phyloP scores from a whole-genome alignment of 2,797 vertebrate species.

The Ctenopoma kingsleyae region DNA sequence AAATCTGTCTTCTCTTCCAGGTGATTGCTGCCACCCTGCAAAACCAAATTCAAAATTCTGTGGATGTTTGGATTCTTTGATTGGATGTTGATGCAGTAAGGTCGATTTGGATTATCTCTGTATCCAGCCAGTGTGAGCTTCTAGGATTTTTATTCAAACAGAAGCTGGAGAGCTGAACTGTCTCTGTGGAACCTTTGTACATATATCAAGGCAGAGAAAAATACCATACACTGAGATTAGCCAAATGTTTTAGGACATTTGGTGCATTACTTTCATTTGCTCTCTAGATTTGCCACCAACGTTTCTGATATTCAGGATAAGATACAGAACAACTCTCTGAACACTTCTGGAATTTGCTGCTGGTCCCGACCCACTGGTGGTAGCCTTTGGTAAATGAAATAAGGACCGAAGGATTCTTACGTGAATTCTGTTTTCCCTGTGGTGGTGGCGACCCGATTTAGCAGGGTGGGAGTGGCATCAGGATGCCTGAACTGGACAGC shows the following conservation, averaged over 20 bases:
- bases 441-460: conserved; percentile 47
- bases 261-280: conserved; percentile 4
- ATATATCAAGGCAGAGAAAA: conserved; percentile 4
- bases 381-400: neutral
- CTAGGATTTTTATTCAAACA: conserved; percentile 33
- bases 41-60: conserved; percentile 26
- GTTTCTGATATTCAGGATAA: conserved; percentile 11
- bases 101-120: conserved; percentile 24
- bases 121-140: conserved; percentile 16
- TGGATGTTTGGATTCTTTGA: conserved; percentile 31
- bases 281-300: conserved; percentile 4
- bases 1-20: conserved; percentile 68
- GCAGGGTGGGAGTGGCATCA: conserved; percentile 54
- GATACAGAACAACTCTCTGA: neutral
- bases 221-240: conserved; percentile 16
- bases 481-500: conserved; percentile 89
- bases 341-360: neutral
- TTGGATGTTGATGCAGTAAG: conserved; percentile 41
- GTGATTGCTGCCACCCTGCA: conserved; percentile 46
- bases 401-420: conserved; percentile 9
- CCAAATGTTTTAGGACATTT: conserved; percentile 12
- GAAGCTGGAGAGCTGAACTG: conserved; percentile 32
- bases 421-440: conserved; percentile 35
- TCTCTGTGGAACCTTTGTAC: conserved; percentile 29
- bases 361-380: neutral